These are phyloP conservation scores for Tamias sibiricus DNA, from an alignment of 2,113 vertebrate species.

Conservation along the genomic window DNA sequence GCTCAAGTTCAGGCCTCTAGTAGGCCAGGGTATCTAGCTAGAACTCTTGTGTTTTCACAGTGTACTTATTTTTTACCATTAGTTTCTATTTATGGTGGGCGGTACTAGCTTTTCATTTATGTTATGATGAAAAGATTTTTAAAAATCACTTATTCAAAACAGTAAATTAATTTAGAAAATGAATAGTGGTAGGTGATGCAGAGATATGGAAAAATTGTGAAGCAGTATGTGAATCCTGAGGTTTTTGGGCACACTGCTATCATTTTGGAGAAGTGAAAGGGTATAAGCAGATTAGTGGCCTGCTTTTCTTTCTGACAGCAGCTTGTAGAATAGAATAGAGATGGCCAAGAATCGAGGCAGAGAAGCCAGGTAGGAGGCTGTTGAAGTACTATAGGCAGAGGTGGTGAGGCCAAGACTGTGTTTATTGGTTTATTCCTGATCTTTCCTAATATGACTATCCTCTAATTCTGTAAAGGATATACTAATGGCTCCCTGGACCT, in stretches of 20 bases:
- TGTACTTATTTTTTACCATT: background rate
- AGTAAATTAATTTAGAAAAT: background rate
- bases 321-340: background rate
- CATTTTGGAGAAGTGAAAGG: background rate
- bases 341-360: background rate
- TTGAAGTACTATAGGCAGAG: background rate
- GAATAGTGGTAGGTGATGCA: background rate
- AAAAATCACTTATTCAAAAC: background rate
- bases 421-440: background rate
- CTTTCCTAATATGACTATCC: background rate
- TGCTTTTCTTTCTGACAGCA: background rate
- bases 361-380: background rate
- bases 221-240: background rate
- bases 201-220: background rate
- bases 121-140: background rate
- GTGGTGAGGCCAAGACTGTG: background rate
- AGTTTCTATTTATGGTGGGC: background rate
- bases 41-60: conserved; percentile 11
- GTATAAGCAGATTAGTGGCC: background rate
- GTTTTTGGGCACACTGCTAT: background rate
- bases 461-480: background rate
- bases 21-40: background rate
- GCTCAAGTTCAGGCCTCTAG: background rate
- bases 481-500: background rate
- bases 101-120: background rate